Evolutionary conservation across 2,797 vertebrate species (phyloP), one percentile per base, ranked within the genome.

Genomic region (Coluber constrictor): DNA sequence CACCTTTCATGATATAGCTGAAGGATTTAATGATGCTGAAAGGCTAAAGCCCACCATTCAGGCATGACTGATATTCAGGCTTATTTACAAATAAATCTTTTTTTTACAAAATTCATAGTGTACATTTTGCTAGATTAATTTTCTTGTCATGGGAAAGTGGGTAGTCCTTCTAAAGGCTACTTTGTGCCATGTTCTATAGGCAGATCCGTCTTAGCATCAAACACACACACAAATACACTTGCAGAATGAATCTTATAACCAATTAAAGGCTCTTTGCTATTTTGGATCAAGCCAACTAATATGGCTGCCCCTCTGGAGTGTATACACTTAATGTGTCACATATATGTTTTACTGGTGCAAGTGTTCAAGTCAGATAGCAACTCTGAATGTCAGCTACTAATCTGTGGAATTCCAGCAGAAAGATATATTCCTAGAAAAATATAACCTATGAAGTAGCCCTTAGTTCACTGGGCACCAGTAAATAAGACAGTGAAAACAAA

Each of bases 21-120:
- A 32, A 93, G 96, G 94, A 95, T 93, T 93, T 86, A 83, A 43
- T 51, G 66, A 1, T 86, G 89, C 51, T 95, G 92, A 91, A 96
- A 96, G 93, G 93, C 95, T 93, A 94, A 96, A 95, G 94, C 37
- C 94, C 93, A 4, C 63, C 93, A 93, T 95, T 93, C 94, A 86
- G 91, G 95, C 95, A 92, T 94, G 93, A 16, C 43, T 61, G 47
- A 57, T 43, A 66, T 63, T 43, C 23, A 86, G 47, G 51, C 23
- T 56, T 96, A 96, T 96, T 97, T 95, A 96, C 93, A 92, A 54
- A 43, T 32, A 66, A 63, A 15, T 70, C 7, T 55, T 63, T 92
- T 32, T 47, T 51, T 88, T 90, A 16, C 51, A 13, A 32, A 56
- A 32, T 3, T 88, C 57, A 54, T 56, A 55, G 15, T 5, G 3